Percentiles rank a stretch among this genome's conserved stretches.
Conservation (phyloP, 2,113 vertebrate genomes). For the Crotalus viridis region DNA sequence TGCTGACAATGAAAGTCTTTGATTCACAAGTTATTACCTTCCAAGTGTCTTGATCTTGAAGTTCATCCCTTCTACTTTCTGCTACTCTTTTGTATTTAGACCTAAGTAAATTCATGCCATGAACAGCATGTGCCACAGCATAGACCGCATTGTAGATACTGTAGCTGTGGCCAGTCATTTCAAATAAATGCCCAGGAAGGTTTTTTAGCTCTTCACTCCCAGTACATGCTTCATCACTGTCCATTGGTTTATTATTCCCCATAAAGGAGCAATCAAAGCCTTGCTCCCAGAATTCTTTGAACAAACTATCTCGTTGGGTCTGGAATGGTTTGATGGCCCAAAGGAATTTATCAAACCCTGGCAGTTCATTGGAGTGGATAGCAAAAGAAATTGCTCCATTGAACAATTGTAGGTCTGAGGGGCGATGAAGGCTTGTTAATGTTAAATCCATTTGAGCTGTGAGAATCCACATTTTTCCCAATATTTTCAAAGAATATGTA, state of each 20-base stretch:
- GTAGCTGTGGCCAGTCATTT: background rate
- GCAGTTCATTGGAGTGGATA: background rate
- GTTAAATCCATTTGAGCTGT: background rate
- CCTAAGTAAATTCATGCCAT: background rate
- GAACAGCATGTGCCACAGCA: background rate
- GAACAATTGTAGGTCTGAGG: background rate
- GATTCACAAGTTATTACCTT: background rate
- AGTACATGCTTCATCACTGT: background rate
- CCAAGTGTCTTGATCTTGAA: background rate
- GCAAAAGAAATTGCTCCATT: background rate
- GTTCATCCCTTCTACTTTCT: background rate
- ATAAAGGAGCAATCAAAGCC: background rate
- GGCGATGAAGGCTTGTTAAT: background rate
- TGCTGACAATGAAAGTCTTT: background rate
- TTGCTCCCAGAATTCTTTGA: background rate
- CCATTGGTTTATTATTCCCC: fast-evolving
- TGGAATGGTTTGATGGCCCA: background rate
- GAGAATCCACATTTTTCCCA: background rate
- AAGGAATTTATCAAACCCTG: background rate
- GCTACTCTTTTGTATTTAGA: background rate
- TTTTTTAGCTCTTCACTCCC: background rate
- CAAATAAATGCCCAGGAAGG: background rate
- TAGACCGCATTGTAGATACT: background rate
- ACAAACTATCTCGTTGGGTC: background rate
- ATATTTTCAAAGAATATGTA: background rate